A percentile compares a stretch with the other conserved stretches of the same genome.
These are phyloP conservation scores for Dione vanillae DNA, from an alignment of 2,888 invertebrate genomes.

Conservation along the genomic window DNA sequence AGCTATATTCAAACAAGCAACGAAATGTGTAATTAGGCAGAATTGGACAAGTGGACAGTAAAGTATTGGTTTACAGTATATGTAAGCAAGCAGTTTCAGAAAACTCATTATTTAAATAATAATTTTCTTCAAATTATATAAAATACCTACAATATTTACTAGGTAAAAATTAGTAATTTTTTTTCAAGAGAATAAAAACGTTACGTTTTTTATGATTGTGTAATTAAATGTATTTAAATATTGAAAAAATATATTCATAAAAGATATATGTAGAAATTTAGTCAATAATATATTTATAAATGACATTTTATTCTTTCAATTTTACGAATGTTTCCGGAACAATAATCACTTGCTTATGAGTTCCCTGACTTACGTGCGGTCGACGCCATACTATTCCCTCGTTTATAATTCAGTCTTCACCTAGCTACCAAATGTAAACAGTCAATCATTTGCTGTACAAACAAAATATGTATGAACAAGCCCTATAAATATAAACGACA, in stretches of 20 bases:
- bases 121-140: neutral
- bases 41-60: conserved; percentile 19
- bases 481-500: too few species aligned
- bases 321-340: conserved; percentile 30
- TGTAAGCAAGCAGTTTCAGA: conserved; percentile 25
- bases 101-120: conserved; percentile 16
- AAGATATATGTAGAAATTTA: neutral
- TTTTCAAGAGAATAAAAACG: neutral
- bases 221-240: neutral
- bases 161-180: neutral
- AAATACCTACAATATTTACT: neutral
- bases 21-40: conserved; percentile 8
- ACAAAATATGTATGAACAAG: too few species aligned
- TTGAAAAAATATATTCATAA: neutral
- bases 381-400: conserved; percentile 33
- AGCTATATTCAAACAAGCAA: conserved; percentile 11
- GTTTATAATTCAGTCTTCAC: conserved; percentile 35
- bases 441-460: too few species aligned
- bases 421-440: conserved; percentile 27
- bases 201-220: neutral
- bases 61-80: conserved; percentile 18
- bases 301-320: conserved; percentile 5
- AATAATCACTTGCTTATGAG: conserved; percentile 42
- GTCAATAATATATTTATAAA: neutral
- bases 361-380: conserved; percentile 41